Percentiles rank a stretch among this genome's conserved stretches.
These are phyloP conservation scores for Mystacornis crossleyi DNA, from an alignment of 2,113 vertebrate genomes.

Conservation along the genomic window DNA sequence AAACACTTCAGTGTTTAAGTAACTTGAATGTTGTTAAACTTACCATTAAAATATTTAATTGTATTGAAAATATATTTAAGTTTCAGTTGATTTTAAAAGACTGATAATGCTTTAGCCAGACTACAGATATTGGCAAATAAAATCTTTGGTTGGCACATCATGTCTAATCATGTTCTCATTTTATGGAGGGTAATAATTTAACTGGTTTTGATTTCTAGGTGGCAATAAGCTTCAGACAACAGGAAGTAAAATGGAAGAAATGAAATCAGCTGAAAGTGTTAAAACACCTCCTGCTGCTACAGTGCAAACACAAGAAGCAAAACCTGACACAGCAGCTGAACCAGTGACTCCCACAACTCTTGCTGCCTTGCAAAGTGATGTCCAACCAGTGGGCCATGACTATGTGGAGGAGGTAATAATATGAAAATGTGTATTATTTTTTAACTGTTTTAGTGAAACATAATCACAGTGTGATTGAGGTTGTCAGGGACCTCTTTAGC, in stretches of 20 bases:
- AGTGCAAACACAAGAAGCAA: conserved; percentile 78
- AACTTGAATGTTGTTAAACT: not conserved
- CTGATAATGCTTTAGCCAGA: not conserved
- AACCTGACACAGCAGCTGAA: conserved; percentile 80
- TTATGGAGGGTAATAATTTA: not conserved
- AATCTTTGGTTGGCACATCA: not conserved
- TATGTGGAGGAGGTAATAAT: conserved; percentile 95
- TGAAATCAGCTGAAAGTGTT: conserved; percentile 80
- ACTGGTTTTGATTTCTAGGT: conserved; percentile 70
- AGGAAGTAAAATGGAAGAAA: conserved; percentile 85
- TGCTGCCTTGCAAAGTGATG: conserved; percentile 93
- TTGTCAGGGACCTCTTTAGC: not conserved
- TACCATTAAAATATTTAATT: not conserved
- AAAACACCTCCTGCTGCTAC: conserved; percentile 76
- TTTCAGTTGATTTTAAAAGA: not conserved
- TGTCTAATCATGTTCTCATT: not conserved
- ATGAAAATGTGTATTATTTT: not conserved
- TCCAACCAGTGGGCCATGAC: conserved; percentile 96
- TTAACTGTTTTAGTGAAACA: not conserved
- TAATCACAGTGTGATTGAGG: not conserved
- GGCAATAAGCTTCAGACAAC: conserved; percentile 94
- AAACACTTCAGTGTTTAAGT: not conserved
- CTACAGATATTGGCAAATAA: not conserved
- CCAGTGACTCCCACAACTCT: conserved; percentile 86
- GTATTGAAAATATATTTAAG: not conserved